Evolutionary conservation across 2,797 vertebrate species (phyloP).

Genomic region (Alectoris magna): DNA sequence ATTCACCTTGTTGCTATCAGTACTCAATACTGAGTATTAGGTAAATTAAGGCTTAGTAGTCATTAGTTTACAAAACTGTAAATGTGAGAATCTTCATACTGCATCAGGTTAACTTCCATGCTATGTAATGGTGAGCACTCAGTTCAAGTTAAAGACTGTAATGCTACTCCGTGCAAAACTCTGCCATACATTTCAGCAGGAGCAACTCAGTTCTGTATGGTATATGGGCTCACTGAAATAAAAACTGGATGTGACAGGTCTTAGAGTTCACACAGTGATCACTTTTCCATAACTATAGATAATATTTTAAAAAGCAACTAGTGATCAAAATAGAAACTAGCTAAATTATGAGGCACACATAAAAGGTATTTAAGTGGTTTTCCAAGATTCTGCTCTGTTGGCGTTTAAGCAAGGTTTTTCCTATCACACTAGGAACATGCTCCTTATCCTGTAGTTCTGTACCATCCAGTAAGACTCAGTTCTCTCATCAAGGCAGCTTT

Average conservation of each 20-base stretch:
- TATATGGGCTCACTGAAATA: not conserved
- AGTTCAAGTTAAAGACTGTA: not conserved
- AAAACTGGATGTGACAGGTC: not conserved
- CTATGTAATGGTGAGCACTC: not conserved
- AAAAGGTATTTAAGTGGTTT: not conserved
- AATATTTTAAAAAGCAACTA: not conserved
- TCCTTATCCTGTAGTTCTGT: not conserved
- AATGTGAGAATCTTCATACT: not conserved
- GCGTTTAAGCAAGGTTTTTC: not conserved
- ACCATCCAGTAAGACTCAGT: not conserved
- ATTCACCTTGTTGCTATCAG: not conserved
- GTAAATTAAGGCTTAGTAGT: not conserved
- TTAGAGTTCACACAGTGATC: not conserved
- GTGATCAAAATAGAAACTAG: not conserved
- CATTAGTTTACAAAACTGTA: not conserved
- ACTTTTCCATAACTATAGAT: not conserved
- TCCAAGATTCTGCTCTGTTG: not conserved
- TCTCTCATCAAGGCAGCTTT: not conserved
- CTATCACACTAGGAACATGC: not conserved
- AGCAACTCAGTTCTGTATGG: not conserved
- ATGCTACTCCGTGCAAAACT: not conserved
- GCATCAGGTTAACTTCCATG: not conserved
- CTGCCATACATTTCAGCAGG: not conserved
- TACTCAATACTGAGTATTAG: not conserved
- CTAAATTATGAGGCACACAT: not conserved